Evolutionary conservation across 1,140 invertebrate genomes (phyloP).

Genomic region (Temnothorax nylanderi): DNA sequence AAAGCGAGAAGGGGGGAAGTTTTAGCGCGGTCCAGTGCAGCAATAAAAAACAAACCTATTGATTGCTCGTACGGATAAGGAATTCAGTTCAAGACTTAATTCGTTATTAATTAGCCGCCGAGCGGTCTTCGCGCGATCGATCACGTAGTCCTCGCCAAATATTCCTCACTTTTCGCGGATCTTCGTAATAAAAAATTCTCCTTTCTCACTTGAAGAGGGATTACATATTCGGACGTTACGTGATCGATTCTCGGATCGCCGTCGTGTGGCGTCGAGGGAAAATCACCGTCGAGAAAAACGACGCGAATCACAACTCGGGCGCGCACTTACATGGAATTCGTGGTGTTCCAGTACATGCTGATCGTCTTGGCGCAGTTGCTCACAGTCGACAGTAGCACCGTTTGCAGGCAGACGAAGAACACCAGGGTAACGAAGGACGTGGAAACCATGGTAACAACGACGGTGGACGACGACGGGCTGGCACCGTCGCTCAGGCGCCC

Average conservation of each 20-base stretch:
- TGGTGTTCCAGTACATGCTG: constrained; percentile 95
- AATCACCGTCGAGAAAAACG: background rate
- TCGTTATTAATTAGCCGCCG: background rate
- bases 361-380: constrained; percentile 93
- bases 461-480: constrained; percentile 71
- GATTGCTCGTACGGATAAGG: too few relatives aligned
- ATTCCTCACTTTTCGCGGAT: background rate
- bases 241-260: background rate
- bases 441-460: constrained; percentile 84
- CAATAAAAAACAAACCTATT: too few relatives aligned
- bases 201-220: background rate
- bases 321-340: constrained; percentile 90
- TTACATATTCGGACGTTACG: too few relatives aligned
- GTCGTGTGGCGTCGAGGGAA: too few relatives aligned
- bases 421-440: constrained; percentile 90
- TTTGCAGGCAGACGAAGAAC: constrained; percentile 92
- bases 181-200: background rate
- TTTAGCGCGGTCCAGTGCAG: too few relatives aligned
- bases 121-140: background rate
- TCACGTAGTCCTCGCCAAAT: background rate
- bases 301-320: background rate
- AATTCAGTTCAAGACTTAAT: background rate
- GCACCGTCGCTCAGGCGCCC: constrained; percentile 75
- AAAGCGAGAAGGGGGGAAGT: too few relatives aligned
- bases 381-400: constrained; percentile 90